Conservation (phyloP, 1,140 invertebrate species). For the Caenorhabditis inopinata region DNA sequence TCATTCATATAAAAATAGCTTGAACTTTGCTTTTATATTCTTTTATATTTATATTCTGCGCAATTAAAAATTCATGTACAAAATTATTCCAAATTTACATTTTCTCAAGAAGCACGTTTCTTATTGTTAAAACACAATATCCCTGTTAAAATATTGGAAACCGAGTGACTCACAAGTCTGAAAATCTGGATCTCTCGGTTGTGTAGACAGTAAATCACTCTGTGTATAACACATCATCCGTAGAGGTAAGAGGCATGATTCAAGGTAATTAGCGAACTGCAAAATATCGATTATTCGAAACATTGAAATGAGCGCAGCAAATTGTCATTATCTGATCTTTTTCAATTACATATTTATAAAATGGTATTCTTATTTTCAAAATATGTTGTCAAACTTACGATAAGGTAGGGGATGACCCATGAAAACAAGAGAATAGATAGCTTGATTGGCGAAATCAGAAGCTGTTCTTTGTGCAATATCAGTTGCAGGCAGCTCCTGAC, state of each 20-base stretch:
- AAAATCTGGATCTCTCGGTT: conserved; percentile 52
- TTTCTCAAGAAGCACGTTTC: no score
- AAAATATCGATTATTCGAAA: conserved; percentile 42
- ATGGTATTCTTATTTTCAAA: neutral
- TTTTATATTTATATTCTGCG: no score
- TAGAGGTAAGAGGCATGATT: conserved; percentile 62
- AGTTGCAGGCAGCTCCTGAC: conserved; percentile 5
- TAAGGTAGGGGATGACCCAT: conserved; percentile 62
- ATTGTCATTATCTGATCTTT: neutral
- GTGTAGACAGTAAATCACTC: conserved; percentile 56
- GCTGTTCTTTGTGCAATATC: conserved; percentile 22
- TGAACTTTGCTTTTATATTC: no score
- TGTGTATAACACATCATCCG: conserved; percentile 63
- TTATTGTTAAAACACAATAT: no score
- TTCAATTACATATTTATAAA: neutral
- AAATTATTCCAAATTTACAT: no score
- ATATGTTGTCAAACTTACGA: conserved; percentile 49
- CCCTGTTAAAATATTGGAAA: no score
- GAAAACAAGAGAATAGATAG: conserved; percentile 55
- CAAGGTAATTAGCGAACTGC: conserved; percentile 64
- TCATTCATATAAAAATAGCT: no score
- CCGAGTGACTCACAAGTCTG: conserved; percentile 31
- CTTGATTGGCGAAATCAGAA: conserved; percentile 42
- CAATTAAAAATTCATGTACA: no score
- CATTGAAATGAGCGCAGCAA: neutral